These are phyloP conservation scores for Cerceris ruficornis DNA, from an alignment of 2,888 invertebrate species.

Conservation along the genomic window DNA sequence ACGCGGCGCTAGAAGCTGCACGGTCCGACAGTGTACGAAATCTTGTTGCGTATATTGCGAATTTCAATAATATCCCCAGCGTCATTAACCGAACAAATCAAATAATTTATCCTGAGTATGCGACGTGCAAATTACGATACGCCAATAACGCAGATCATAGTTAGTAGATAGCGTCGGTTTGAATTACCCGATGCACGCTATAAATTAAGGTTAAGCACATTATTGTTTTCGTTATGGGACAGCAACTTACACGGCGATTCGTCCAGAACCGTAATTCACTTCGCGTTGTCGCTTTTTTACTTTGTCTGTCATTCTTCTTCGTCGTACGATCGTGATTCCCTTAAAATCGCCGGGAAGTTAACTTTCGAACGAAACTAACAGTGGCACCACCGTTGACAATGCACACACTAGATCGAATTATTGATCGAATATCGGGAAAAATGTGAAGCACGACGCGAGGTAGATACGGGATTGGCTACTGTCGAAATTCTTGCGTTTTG, in stretches of 20 bases:
- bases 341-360: neutral
- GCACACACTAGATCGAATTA: slow-evolving; percentile 21
- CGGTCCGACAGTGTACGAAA: no score
- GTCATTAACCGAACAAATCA: no score
- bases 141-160: no score
- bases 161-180: slow-evolving; percentile 21
- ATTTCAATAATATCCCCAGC: no score
- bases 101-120: no score
- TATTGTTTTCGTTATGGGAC: slow-evolving; percentile 19
- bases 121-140: no score
- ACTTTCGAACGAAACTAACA: neutral
- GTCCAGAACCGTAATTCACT: neutral
- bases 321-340: neutral
- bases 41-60: no score
- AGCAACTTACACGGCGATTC: slow-evolving; percentile 35
- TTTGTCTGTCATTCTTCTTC: slow-evolving; percentile 31
- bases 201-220: slow-evolving; percentile 44
- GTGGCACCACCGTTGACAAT: slow-evolving; percentile 1
- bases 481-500: neutral
- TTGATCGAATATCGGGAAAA: slow-evolving; percentile 14
- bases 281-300: neutral
- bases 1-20: no score
- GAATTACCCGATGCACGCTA: slow-evolving; percentile 26
- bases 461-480: slow-evolving; percentile 17
- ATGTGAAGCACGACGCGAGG: neutral